Evolutionary conservation across 2,888 invertebrate species (phyloP), one percentile per base, ranked within the genome.

Genomic region (Ernsta delagoae): DNA sequence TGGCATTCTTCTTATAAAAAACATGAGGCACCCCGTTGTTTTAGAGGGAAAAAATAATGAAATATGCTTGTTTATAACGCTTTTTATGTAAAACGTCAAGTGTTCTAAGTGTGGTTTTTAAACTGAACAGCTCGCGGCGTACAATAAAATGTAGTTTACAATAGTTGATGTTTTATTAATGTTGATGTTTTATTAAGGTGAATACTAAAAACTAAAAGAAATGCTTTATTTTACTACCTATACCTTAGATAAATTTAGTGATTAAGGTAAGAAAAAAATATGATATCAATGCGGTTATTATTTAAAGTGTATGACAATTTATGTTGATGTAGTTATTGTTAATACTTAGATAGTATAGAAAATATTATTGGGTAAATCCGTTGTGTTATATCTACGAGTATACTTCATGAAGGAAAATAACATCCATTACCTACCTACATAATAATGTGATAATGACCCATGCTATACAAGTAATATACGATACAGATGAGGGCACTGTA

Each of bases 11-110:
- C 80, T 79, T 76, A 88, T 86, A 90, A 92, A 88, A 90, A 92
- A 90, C 87, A 83, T 79, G 81, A 81, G 89, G 83, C 90, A 83
- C 93, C 93, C 93, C 86, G 92, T 92, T 92, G 93, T 92, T 92
- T 90, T 85, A 89, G 81, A 83, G 84, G 84, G 83, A 88, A 89
- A 89, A 90, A 86, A 86, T 87, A 89, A 91, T 92, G 90, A 92
- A 90, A 88, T 90, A 90, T 90, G 86, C 83, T 81, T 87, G 79
- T 87, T 88, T 89, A 84, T 86, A 81, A 80, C 75, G 76, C 83
- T 92, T 90, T 88, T 88, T 89, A 87, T 86, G 85, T 86, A 84
- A 87, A 89, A 87, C 81, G 83, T 79, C 81, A 83, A 84, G 83
- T 79, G 82, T 84, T 86, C 86, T 83, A 87, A 88, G 85, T 86